Evolutionary conservation across 2,888 invertebrate genomes (phyloP).

Genomic region (Zaprionus lineosus): DNA sequence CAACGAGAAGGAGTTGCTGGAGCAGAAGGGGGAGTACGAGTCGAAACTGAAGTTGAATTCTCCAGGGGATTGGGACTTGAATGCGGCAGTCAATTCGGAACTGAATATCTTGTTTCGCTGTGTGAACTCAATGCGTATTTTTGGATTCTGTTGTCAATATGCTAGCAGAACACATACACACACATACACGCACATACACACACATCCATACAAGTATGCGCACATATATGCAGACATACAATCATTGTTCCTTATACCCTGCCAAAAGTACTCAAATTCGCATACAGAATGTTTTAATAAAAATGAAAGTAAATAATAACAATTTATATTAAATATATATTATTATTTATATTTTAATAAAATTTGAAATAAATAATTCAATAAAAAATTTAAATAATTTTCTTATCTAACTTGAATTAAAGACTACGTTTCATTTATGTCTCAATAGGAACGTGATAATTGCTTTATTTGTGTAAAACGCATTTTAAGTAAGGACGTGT

Average conservation of each 20-base stretch:
- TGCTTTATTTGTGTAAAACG: too few species aligned
- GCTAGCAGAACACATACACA: constrained; percentile 18
- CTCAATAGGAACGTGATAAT: too few species aligned
- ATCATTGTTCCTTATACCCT: background rate
- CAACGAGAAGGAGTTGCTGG: background rate
- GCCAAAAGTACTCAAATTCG: background rate
- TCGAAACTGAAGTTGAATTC: too few species aligned
- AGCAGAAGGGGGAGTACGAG: background rate
- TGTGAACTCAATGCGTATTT: constrained; percentile 55
- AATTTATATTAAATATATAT: too few species aligned
- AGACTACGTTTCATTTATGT: too few species aligned
- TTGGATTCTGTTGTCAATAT: constrained; percentile 59
- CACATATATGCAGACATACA: background rate
- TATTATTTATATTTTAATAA: too few species aligned
- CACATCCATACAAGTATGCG: constrained; percentile 5
- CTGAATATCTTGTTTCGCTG: constrained; percentile 60
- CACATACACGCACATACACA: background rate
- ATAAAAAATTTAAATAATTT: too few species aligned
- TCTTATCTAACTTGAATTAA: too few species aligned
- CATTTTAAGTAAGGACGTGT: too few species aligned
- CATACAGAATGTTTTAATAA: constrained; percentile 17
- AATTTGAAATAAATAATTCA: too few species aligned
- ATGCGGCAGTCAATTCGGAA: constrained; percentile 43
- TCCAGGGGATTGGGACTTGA: constrained; percentile 1
- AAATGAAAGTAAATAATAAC: too few species aligned